Base-by-base conservation (phyloP, 2,888 invertebrate species). In the Crematogaster levior region DNA sequence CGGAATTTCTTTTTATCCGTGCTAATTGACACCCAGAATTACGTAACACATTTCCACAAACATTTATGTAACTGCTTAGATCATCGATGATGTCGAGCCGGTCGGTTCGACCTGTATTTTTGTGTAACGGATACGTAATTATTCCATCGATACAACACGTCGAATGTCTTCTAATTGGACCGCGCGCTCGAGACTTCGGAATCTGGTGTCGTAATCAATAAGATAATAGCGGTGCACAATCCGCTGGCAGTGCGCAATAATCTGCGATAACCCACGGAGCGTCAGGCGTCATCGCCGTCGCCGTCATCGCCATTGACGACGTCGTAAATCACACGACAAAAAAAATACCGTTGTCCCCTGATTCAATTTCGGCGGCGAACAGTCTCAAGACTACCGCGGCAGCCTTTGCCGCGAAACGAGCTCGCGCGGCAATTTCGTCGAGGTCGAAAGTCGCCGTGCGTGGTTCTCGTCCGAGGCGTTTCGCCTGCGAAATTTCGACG, bases 391-490 rank as follows among this genome's bases (percentile, higher is more conserved):
- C 37, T n/a, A 15, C 15, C 51, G 58, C 43, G 58, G 56, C 24
- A 6, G 34, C 34, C 79, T 73, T 66, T 58, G 72, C 65, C 60
- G 40, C 65, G 53, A 68, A 75, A 79, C 88, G 84, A 89, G 88
- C 89, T 87, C 85, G 87, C 86, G 86, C 86, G 86, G 84, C 90
- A 91, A 91, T 90, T 91, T 72, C 27, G 90, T 85, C 86, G 87
- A 90, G 87, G 87, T 91, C 87, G 86, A 85, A 89, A 88, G 87
- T 84, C 74, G 61, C 9, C 58, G 34, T 30, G 46, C 60, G 73
- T 61, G 80, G 51, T 46, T 34, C 37, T 40, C 60, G 60, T 27
- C n/a, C n/a, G n/a, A 60, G 21, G 12, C 34, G 37, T 46, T 5
- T 12, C 60, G 60, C 21, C n/a, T 18, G 24, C 56, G 43, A 66